Conservation (phyloP, 2,113 vertebrate species). For the Dasyornis broadbenti region DNA sequence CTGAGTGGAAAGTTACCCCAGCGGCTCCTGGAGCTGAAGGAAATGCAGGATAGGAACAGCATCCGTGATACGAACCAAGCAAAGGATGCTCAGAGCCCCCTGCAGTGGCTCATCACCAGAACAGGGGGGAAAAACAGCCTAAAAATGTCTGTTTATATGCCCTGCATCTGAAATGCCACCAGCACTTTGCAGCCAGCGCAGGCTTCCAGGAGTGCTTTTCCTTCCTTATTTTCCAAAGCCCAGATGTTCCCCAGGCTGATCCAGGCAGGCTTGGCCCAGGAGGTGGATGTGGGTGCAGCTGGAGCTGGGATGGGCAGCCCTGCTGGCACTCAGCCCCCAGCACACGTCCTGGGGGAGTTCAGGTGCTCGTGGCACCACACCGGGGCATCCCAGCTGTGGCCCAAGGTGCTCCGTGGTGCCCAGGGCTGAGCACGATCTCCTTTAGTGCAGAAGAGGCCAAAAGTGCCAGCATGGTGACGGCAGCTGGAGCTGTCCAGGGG, state of each 20-base stretch:
- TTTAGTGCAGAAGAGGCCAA: neutral
- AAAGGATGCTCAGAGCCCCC: neutral
- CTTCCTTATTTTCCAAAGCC: neutral
- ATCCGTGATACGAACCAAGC: fast-evolving
- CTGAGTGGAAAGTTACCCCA: fast-evolving
- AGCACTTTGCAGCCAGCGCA: fast-evolving
- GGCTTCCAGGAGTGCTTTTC: neutral
- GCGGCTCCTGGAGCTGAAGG: fast-evolving
- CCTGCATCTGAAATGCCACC: fast-evolving
- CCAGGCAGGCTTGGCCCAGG: fast-evolving
- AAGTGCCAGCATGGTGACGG: fast-evolving
- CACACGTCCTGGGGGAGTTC: fast-evolving
- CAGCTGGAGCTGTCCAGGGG: neutral
- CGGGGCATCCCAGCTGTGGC: fast-evolving
- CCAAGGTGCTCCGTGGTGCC: fast-evolving
- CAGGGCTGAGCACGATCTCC: fast-evolving
- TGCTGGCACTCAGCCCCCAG: neutral
- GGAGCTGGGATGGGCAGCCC: neutral
- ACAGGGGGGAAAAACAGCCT: neutral
- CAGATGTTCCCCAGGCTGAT: fast-evolving
- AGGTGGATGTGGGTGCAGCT: neutral
- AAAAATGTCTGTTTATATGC: neutral
- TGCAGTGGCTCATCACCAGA: fast-evolving
- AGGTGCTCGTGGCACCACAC: fast-evolving
- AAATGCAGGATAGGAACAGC: neutral